phyloP scores from a whole-genome alignment of 2,888 invertebrate species.

The Omphaloscelis lunosa region DNA sequence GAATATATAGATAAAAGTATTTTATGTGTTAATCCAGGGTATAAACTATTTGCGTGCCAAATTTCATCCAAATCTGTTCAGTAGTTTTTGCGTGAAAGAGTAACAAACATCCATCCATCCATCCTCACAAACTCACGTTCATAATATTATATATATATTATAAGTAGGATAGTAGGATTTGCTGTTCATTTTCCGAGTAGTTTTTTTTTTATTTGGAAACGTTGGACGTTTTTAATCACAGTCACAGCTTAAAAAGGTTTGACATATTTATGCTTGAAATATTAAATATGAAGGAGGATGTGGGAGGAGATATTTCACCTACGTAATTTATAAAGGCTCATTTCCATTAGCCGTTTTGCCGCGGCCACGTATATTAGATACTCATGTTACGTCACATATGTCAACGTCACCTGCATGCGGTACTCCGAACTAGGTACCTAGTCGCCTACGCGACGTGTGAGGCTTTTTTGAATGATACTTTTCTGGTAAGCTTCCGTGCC shows the following conservation, averaged over 20 bases:
- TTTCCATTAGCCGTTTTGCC: slow-evolving; percentile 27
- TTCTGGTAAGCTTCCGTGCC: not conserved
- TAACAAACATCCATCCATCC: too few relatives aligned
- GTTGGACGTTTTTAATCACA: not conserved
- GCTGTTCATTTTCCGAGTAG: not conserved
- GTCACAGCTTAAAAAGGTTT: slow-evolving; percentile 1
- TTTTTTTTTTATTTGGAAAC: not conserved
- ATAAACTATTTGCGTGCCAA: too few relatives aligned
- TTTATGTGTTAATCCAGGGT: too few relatives aligned
- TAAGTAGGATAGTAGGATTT: not conserved
- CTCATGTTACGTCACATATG: slow-evolving; percentile 26
- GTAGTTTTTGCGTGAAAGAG: too few relatives aligned
- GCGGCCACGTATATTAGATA: slow-evolving; percentile 20
- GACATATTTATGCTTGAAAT: slow-evolving; percentile 9
- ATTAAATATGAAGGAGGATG: not conserved
- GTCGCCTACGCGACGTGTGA: not conserved
- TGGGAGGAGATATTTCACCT: not conserved
- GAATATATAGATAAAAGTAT: too few relatives aligned
- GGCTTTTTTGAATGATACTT: not conserved
- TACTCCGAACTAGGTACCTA: not conserved
- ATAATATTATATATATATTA: too few relatives aligned
- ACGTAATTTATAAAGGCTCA: slow-evolving; percentile 32
- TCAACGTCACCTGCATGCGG: slow-evolving; percentile 38
- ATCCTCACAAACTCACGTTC: too few relatives aligned
- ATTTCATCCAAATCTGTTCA: too few relatives aligned